Evolutionary conservation across 2,113 vertebrate species (phyloP), one percentile per base, ranked within the genome.

Genomic region (Isichthys henryi): DNA sequence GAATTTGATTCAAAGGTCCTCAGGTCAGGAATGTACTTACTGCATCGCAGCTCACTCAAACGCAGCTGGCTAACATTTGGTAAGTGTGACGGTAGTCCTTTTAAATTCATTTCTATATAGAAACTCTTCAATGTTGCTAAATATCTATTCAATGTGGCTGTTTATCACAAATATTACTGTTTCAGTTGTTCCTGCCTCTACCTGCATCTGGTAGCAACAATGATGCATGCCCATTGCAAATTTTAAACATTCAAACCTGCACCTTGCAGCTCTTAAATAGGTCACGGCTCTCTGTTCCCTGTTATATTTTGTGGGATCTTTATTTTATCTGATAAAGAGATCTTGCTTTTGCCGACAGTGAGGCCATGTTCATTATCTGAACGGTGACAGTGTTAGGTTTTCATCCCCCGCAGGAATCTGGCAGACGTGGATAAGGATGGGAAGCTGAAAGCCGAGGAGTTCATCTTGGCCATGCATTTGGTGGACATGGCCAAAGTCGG

Each of bases 31-130:
- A 96, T 93, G 96, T 96, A 56, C 97, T 99, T 95, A 95, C 98
- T 90, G 96, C 97, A 88, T 98, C 98, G 80, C 97, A 97, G 94
- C 96, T 99, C 90, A 97, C 97, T 92, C 98, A 99, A 92, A 97
- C 96, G 90, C 98, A 99, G 93, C 94, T 99, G 91, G 98, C 98
- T 91, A 97, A 97, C 91, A 99, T 99, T 94, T 99, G 98, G 98
- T 99, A 93, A 96, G 98, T 95, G 91, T 77, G 27, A 50, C 39
- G 3, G 19, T 66, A 74, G 27, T 53, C 31, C n/a, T 88, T 48
- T 43, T 87, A 21, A 31, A 56, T 50, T 35, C 27, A 56, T 17
- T 23, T 56, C 43, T 39, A 2, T 19, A 31, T 19, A 11, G 62
- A 58, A 53, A 56, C 17, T 15, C 35, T 87, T 56, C 52, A 87